phyloP scores from a whole-genome alignment of 2,888 invertebrate species.

The Morpho deidamia region DNA sequence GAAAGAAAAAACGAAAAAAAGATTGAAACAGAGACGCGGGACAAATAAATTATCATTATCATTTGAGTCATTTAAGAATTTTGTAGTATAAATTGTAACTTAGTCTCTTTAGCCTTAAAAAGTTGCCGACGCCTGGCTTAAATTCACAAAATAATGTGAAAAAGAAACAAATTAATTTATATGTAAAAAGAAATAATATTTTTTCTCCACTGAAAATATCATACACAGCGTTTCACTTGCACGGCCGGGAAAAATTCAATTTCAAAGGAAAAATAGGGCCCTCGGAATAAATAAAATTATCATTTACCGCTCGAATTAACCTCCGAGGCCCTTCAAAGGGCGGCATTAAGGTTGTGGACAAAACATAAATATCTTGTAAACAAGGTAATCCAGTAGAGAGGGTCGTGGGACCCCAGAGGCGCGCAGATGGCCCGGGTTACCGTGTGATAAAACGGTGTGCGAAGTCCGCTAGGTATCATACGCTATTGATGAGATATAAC shows the following conservation, averaged over 20 bases:
- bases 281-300: slow-evolving; percentile 20
- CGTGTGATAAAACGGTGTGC: slow-evolving; percentile 19
- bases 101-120: too few species aligned
- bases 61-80: too few species aligned
- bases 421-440: slow-evolving; percentile 13
- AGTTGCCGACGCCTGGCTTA: too few species aligned
- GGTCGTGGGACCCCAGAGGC: slow-evolving; percentile 11
- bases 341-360: slow-evolving; percentile 27
- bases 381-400: slow-evolving; percentile 38
- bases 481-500: slow-evolving; percentile 8
- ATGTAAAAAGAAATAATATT: not conserved
- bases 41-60: too few species aligned
- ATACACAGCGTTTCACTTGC: not conserved
- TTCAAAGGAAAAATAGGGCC: slow-evolving; percentile 11
- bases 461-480: slow-evolving; percentile 1
- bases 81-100: too few species aligned
- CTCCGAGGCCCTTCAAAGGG: slow-evolving; percentile 20
- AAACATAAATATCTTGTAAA: slow-evolving; percentile 42
- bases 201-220: slow-evolving; percentile 3
- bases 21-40: too few species aligned
- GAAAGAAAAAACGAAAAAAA: too few species aligned
- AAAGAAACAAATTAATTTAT: too few species aligned
- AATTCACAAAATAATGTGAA: too few species aligned
- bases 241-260: slow-evolving; percentile 3
- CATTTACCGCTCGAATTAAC: slow-evolving; percentile 21